Conservation (phyloP, 2,797 vertebrate species). For the Morelia viridis region DNA sequence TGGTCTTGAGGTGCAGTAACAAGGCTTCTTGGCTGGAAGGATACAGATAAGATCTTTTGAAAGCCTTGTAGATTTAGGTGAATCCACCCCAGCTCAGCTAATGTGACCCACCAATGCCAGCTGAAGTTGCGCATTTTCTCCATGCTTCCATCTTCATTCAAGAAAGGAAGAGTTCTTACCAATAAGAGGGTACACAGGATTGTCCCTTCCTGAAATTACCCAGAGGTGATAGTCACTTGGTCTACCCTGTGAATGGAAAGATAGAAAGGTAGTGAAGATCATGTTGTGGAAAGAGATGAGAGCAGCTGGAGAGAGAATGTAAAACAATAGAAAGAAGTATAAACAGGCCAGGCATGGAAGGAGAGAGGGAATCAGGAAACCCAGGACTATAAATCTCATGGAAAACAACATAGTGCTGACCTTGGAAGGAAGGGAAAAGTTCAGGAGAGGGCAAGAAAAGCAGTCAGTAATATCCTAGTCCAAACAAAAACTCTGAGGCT, state of each 20-base stretch:
- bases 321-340: conserved; percentile 15
- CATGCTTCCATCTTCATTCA: background rate
- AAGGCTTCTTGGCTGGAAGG: background rate
- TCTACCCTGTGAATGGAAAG: conserved; percentile 60
- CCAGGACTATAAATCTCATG: accelerated
- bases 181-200: conserved; percentile 74
- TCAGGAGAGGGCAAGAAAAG: background rate
- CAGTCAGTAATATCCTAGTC: background rate
- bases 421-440: background rate
- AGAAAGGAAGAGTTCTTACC: conserved; percentile 65
- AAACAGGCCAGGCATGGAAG: accelerated
- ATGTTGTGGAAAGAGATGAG: background rate
- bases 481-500: no score
- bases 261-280: conserved; percentile 28
- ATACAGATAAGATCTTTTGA: background rate
- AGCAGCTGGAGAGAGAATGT: background rate
- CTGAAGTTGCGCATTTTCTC: background rate
- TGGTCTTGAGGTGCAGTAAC: background rate
- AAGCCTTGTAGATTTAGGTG: background rate
- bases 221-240: conserved; percentile 75
- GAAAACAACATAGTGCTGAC: accelerated
- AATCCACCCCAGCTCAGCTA: background rate
- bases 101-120: background rate
- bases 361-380: background rate
- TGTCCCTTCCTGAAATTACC: conserved; percentile 75